Evolutionary conservation across 2,888 invertebrate genomes (phyloP).

Genomic region (Epinotia ramella): DNA sequence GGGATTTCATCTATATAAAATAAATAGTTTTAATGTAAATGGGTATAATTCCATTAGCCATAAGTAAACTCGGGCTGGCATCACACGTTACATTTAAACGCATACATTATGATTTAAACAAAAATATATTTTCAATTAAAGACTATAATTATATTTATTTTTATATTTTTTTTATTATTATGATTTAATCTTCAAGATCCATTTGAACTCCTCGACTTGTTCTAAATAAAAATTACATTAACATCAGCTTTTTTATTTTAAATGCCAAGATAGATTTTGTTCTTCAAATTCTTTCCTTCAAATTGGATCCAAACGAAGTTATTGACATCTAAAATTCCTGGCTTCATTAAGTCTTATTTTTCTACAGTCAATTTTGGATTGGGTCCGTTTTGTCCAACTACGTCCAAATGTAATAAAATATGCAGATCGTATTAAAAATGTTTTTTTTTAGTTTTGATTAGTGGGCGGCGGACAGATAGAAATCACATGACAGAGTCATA

Average conservation of each 20-base stretch:
- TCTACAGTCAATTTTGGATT: background rate
- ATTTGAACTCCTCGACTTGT: slow-evolving; percentile 63
- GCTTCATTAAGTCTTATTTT: background rate
- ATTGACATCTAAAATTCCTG: background rate
- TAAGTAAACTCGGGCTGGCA: slow-evolving; percentile 44
- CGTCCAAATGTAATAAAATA: background rate
- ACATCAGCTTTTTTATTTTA: slow-evolving; percentile 57
- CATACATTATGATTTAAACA: slow-evolving; percentile 18
- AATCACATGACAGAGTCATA: too few relatives aligned
- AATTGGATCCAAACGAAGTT: background rate
- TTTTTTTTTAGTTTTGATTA: background rate
- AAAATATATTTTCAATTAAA: slow-evolving; percentile 56
- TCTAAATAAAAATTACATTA: slow-evolving; percentile 75
- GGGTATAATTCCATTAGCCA: slow-evolving; percentile 46
- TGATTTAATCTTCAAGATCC: slow-evolving; percentile 61
- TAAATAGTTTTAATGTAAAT: slow-evolving; percentile 18
- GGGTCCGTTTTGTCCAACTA: too few relatives aligned
- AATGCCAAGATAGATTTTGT: background rate
- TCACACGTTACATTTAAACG: slow-evolving; percentile 46
- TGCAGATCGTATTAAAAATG: background rate
- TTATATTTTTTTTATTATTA: slow-evolving; percentile 75
- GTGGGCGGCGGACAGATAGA: too few relatives aligned
- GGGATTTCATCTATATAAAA: slow-evolving; percentile 17
- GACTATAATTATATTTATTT: slow-evolving; percentile 69
- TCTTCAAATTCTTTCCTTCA: background rate